Evolutionary conservation across 2,888 invertebrate species (phyloP), one percentile per base, ranked within the genome.

Genomic region (Ennomos erosarius): DNA sequence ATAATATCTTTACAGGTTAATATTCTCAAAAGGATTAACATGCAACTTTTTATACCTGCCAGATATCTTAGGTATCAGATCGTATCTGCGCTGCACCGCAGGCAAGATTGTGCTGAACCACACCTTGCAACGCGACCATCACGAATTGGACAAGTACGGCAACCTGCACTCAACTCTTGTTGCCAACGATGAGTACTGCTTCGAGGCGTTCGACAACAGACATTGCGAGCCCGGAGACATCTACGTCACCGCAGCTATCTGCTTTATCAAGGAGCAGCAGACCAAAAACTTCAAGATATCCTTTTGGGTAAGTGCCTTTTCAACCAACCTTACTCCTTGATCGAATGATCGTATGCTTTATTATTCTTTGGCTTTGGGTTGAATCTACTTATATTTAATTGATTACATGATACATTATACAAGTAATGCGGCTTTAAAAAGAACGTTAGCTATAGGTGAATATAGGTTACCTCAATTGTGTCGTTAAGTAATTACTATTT

Each of bases 121-220:
- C 39, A 75, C 83, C 2, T 42, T 68, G 11, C 59, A 65, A 0
- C 53, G 58, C 10, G 88, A 90, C 56, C 64, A 69, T 6, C 87
- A 88, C 56, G 67, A 74, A 38, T 68, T 91, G 48, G 82, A 79
- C 9, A 56, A 58, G 10, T 73, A 83, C 8, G 87, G 85, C 0
- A 65, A 64, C 12, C 61, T 90, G 57, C 71, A 78, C 16, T 81
- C 76, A 0, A 61, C 71, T 1, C 52, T 74, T 4, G 72, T 71
- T 9, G 54, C 70, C 10, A 77, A 82, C n/a, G 63, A 78, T 6
- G 77, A 79, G 36, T 93, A 90, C 68, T 93, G 93, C 63, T 52
- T 93, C n/a, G 92, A 93, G 62, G 70, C 81, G 13, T 87, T 91
- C 52, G 91, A 92, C 64, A 75, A 74, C 44, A 76, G 85, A 8